phyloP scores from a whole-genome alignment of 2,888 invertebrate genomes.

The Acanthosepion pharaonis region DNA sequence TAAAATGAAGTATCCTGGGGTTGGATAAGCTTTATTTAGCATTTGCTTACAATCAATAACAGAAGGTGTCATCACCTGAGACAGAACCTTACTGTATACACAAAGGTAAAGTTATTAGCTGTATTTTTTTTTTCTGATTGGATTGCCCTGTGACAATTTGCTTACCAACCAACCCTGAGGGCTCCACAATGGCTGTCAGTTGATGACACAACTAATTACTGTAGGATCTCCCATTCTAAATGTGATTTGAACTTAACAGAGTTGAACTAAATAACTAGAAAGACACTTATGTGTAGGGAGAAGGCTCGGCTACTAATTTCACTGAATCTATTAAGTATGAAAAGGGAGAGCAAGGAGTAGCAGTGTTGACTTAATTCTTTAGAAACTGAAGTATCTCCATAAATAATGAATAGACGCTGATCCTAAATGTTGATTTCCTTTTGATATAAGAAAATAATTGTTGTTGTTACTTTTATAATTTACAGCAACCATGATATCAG shows the following conservation, averaged over 20 bases:
- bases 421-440: neutral
- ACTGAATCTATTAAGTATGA: neutral
- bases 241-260: neutral
- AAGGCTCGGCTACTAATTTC: neutral
- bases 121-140: neutral
- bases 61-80: neutral
- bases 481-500: no score
- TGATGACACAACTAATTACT: slow-evolving; percentile 23
- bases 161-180: neutral
- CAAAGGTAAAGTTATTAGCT: neutral
- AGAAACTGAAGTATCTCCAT: neutral
- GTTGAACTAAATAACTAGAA: no score
- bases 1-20: neutral
- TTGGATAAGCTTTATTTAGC: neutral
- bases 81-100: neutral
- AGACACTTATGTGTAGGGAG: neutral
- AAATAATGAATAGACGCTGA: neutral
- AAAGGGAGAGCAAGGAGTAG: neutral
- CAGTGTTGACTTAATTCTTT: slow-evolving; percentile 33
- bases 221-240: neutral
- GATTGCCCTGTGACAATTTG: slow-evolving; percentile 22
- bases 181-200: slow-evolving; percentile 18
- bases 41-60: neutral
- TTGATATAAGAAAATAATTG: neutral
- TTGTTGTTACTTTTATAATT: no score